phyloP scores from a whole-genome alignment of 2,113 vertebrate genomes.

The Anguilla japonica region DNA sequence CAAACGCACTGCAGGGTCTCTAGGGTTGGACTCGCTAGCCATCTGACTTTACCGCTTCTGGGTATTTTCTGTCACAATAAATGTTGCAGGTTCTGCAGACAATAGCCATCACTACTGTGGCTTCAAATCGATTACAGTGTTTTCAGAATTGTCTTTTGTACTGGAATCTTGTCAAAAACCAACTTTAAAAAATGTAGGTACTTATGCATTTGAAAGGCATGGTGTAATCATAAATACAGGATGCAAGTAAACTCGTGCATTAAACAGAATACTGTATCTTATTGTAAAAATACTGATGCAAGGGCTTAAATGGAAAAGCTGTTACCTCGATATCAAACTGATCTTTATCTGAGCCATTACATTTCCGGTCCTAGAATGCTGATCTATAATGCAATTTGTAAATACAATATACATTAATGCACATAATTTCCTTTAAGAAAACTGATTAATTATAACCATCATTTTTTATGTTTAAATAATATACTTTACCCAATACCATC shows the following conservation, averaged over 20 bases:
- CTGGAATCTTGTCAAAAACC: no score
- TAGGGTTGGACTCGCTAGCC: no score
- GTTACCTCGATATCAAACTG: no score
- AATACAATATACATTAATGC: background rate
- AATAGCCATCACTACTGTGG: background rate
- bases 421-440: background rate
- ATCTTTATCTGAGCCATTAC: no score
- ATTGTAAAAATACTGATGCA: background rate
- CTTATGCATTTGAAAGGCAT: background rate
- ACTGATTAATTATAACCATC: background rate
- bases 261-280: background rate
- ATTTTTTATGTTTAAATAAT: background rate
- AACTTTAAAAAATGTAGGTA: no score
- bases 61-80: slow-evolving; percentile 23
- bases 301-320: background rate
- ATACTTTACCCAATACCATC: background rate
- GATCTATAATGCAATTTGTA: no score
- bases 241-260: background rate
- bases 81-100: background rate
- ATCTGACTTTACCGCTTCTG: no score
- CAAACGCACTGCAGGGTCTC: background rate
- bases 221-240: background rate
- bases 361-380: no score
- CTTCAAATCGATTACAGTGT: background rate
- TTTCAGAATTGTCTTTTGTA: background rate